phyloP scores from a whole-genome alignment of 2,888 invertebrate genomes.

The Cloeon dipterum region DNA sequence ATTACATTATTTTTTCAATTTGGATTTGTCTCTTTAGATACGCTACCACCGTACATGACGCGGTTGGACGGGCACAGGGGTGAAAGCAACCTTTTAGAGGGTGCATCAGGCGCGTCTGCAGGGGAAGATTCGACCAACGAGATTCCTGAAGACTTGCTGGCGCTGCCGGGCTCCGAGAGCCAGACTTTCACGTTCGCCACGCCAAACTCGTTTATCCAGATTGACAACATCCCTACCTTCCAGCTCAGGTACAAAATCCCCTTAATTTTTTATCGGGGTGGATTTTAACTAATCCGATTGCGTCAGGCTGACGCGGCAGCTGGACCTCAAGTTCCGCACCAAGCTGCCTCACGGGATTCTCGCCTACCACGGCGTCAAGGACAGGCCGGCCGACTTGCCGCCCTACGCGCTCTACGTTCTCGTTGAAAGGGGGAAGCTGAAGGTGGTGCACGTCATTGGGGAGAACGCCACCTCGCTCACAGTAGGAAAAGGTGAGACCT shows the following conservation, averaged over 20 bases:
- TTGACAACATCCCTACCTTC: conserved; percentile 79
- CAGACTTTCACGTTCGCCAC: conserved; percentile 82
- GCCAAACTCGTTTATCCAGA: conserved; percentile 72
- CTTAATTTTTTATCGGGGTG: background rate
- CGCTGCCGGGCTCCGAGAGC: conserved; percentile 3
- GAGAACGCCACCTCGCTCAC: conserved; percentile 66
- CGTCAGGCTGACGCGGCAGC: conserved; percentile 59
- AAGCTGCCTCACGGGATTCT: conserved; percentile 67
- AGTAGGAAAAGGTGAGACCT: conserved; percentile 51
- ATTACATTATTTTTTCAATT: no score
- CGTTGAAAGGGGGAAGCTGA: conserved; percentile 74
- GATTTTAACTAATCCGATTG: no score
- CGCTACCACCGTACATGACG: conserved; percentile 24
- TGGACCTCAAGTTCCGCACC: conserved; percentile 73
- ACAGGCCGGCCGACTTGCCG: conserved; percentile 53
- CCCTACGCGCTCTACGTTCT: conserved; percentile 80
- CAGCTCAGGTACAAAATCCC: conserved; percentile 44
- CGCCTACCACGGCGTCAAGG: conserved; percentile 77
- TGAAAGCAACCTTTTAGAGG: background rate
- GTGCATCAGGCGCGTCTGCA: background rate
- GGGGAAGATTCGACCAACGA: no score
- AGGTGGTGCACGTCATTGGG: conserved; percentile 79
- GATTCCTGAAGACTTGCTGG: background rate
- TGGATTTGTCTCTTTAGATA: conserved; percentile 22
- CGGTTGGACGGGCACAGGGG: conserved; percentile 16